phyloP scores from a whole-genome alignment of 2,797 vertebrate species.

The Pogoniulus pusillus region DNA sequence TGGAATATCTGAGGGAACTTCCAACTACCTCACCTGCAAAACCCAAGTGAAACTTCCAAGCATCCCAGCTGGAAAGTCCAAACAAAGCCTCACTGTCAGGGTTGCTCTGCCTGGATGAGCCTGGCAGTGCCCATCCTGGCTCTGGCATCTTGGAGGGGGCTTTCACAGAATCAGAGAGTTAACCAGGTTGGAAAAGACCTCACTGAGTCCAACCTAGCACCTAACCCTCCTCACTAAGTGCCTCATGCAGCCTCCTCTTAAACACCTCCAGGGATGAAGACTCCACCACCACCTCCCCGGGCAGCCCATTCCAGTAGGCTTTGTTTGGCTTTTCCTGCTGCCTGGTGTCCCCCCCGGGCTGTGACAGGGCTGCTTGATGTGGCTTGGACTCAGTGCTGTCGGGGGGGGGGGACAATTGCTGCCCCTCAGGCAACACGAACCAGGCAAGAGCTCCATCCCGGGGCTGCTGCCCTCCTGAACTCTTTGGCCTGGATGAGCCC shows the following conservation, averaged over 20 bases:
- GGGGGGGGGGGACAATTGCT: background rate
- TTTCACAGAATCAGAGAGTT: too few species aligned
- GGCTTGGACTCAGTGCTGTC: background rate
- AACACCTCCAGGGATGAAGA: too few species aligned
- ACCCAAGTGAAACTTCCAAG: too few species aligned
- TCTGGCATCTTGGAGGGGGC: fast-evolving
- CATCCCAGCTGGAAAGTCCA: background rate
- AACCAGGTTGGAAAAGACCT: too few species aligned
- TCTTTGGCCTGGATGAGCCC: background rate
- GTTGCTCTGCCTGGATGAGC: background rate
- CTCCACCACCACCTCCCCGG: too few species aligned
- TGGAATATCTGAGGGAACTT: too few species aligned
- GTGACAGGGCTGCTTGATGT: background rate
- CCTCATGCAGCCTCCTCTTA: too few species aligned
- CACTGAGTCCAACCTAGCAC: too few species aligned
- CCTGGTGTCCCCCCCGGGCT: background rate
- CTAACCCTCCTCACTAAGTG: too few species aligned
- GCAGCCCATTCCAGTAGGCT: too few species aligned
- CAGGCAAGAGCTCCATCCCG: background rate
- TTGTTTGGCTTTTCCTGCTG: background rate
- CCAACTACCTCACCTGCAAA: too few species aligned
- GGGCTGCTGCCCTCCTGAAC: background rate
- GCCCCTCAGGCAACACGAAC: background rate
- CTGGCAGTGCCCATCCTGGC: background rate
- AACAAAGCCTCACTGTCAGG: background rate